Conservation (phyloP, 2,797 vertebrate species). For the Enteromius radiatus region DNA sequence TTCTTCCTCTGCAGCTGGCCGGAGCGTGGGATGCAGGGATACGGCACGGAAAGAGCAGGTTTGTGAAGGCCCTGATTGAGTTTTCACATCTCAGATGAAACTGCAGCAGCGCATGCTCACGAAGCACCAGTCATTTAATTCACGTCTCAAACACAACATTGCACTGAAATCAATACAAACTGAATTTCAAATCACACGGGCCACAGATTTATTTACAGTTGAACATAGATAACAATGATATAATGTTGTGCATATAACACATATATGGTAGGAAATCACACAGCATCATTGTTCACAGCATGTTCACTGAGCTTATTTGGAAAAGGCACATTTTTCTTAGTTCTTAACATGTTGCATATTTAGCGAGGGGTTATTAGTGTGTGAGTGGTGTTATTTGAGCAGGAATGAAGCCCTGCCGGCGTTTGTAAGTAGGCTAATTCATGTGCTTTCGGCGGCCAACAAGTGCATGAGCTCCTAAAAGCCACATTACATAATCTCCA, state of each 20-base stretch:
- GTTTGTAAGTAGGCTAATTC: slow-evolving; percentile 53
- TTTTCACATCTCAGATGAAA: background rate
- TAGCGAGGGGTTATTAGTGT: background rate
- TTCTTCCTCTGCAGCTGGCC: slow-evolving; percentile 55
- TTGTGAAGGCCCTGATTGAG: background rate
- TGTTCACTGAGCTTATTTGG: too few relatives aligned
- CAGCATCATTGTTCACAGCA: too few relatives aligned
- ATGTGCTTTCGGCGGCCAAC: slow-evolving; percentile 35
- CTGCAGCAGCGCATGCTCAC: too few relatives aligned
- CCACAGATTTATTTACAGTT: too few relatives aligned
- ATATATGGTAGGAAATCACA: too few relatives aligned
- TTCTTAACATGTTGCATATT: background rate
- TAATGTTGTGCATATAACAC: too few relatives aligned
- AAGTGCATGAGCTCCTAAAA: slow-evolving; percentile 30
- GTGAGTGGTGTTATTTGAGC: slow-evolving; percentile 21
- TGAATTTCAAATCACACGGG: too few relatives aligned
- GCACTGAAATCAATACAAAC: background rate
- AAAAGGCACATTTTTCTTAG: background rate
- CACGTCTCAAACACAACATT: background rate
- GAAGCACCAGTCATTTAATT: background rate
- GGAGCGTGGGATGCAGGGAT: background rate
- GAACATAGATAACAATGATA: too few relatives aligned
- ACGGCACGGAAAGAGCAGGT: background rate
- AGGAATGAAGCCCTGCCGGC: slow-evolving; percentile 15
- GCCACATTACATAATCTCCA: slow-evolving; percentile 28